A percentile compares a stretch with the other conserved stretches of the same genome.
phyloP scores from a whole-genome alignment of 2,888 invertebrate genomes.

The Volucella inflata region DNA sequence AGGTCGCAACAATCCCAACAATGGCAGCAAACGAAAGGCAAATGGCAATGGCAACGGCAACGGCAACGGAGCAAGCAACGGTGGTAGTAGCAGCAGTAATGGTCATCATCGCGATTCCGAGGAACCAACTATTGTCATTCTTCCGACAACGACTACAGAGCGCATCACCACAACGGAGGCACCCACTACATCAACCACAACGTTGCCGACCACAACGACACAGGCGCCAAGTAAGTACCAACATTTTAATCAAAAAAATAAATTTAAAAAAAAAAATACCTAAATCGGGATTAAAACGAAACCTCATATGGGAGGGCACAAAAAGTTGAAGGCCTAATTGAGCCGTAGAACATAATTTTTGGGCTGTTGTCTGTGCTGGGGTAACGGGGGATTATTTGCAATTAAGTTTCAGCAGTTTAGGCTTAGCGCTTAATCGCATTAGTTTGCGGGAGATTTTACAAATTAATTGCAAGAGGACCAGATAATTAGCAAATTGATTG shows the following conservation, averaged over 20 bases:
- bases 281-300: conserved; percentile 8
- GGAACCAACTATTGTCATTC: conserved; percentile 83
- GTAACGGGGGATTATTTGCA: conserved; percentile 21
- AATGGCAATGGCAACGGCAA: conserved; percentile 78
- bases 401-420: conserved; percentile 53
- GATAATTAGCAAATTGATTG: conserved; percentile 31
- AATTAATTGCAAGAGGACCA: conserved; percentile 39
- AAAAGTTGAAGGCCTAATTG: conserved; percentile 52
- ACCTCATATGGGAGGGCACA: not conserved
- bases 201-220: conserved; percentile 84
- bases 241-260: not conserved
- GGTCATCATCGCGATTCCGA: conserved; percentile 79
- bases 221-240: conserved; percentile 85
- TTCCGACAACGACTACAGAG: conserved; percentile 84
- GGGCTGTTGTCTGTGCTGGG: not conserved
- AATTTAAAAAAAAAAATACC: conserved; percentile 4
- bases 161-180: conserved; percentile 84
- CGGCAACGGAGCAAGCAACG: conserved; percentile 74
- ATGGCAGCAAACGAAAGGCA: conserved; percentile 67
- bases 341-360: conserved; percentile 19
- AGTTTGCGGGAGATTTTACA: conserved; percentile 58
- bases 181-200: conserved; percentile 86
- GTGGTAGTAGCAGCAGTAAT: conserved; percentile 70
- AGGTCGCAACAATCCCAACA: conserved; percentile 68
- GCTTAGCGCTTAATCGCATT: conserved; percentile 60